phyloP scores from a whole-genome alignment of 35 echinoderm and acorn worm species.

The Lytechinus variegatus region DNA sequence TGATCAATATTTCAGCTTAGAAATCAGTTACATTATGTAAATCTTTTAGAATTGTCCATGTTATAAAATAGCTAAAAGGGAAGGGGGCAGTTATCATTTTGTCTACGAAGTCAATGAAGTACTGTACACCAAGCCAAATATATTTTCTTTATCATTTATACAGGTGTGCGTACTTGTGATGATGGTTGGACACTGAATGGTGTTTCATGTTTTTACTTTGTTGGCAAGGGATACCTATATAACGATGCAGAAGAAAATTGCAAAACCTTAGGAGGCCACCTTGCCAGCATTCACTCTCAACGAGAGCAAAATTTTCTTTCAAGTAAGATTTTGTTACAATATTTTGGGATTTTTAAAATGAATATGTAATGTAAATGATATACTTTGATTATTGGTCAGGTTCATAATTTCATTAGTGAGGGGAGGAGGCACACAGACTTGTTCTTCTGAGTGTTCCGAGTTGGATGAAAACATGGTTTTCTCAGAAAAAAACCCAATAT shows the following conservation, averaged over 20 bases:
- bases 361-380: too few species aligned
- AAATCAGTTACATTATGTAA: background rate
- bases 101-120: too few species aligned
- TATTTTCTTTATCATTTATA: background rate
- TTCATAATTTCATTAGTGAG: too few species aligned
- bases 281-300: slow-evolving; percentile 23
- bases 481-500: too few species aligned
- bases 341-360: too few species aligned
- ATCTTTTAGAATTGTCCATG: background rate
- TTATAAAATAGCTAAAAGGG: too few species aligned
- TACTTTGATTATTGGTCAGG: too few species aligned
- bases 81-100: too few species aligned
- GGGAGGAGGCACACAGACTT: too few species aligned
- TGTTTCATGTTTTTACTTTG: slow-evolving; percentile 38
- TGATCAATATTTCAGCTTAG: background rate
- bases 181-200: slow-evolving; percentile 22
- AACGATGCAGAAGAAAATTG: background rate
- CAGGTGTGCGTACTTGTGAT: slow-evolving; percentile 29
- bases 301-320: slow-evolving; percentile 28
- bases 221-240: background rate
- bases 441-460: too few species aligned
- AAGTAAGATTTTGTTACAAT: background rate
- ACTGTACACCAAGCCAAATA: background rate
- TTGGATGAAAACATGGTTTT: too few species aligned
- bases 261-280: background rate